Conservation (phyloP, 2,113 vertebrate species). For the Rhinopomastus cyanomelas region DNA sequence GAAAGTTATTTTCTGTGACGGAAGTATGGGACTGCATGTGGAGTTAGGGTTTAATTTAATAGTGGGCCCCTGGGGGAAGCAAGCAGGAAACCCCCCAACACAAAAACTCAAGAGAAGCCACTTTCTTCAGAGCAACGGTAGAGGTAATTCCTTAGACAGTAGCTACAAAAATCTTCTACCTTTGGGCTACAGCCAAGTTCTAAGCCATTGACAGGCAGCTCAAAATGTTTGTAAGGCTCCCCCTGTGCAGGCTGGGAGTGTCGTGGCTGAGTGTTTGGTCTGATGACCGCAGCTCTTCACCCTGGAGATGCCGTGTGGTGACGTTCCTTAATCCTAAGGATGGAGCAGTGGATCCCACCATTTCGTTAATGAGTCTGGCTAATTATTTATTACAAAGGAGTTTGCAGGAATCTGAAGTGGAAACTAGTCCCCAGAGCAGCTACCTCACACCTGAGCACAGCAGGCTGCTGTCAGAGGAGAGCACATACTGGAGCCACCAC, state of each 20-base stretch:
- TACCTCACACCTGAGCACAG: background rate
- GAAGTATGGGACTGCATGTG: background rate
- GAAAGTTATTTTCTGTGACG: background rate
- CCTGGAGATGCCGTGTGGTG: background rate
- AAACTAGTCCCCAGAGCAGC: background rate
- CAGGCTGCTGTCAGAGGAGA: background rate
- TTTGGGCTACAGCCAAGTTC: background rate
- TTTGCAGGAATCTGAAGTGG: background rate
- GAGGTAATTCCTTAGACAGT: background rate
- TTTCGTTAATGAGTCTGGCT: background rate
- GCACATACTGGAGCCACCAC: background rate
- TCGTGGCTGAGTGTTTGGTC: background rate
- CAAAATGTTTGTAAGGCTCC: background rate
- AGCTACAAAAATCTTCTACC: background rate
- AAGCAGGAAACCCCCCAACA: background rate
- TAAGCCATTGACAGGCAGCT: background rate
- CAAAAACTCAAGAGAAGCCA: background rate
- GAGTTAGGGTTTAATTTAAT: background rate
- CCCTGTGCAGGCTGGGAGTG: background rate
- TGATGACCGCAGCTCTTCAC: background rate
- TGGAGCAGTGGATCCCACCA: rapidly evolving
- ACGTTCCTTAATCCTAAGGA: background rate
- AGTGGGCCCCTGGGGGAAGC: background rate
- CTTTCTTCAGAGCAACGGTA: background rate
- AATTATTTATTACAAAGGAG: conserved; percentile 1